A percentile compares a stretch with the other conserved stretches of the same genome.
Evolutionary conservation across 2,888 invertebrate species (phyloP).

Genomic region (Morpho achilles): DNA sequence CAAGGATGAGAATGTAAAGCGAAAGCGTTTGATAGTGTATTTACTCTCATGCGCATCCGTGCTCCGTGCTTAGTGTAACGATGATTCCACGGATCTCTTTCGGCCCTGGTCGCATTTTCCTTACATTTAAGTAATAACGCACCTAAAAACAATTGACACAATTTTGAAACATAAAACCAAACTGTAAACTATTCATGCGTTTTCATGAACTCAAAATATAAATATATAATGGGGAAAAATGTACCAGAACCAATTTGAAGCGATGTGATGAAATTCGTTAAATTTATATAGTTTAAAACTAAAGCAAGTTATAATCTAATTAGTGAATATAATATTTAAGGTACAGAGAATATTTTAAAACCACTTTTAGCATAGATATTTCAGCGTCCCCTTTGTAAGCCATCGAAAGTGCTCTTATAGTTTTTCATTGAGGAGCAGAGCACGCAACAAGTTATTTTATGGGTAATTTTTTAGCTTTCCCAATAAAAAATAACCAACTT

Average conservation of each 20-base stretch:
- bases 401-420: too few relatives aligned
- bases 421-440: too few relatives aligned
- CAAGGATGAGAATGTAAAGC: conserved; percentile 28
- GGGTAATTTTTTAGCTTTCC: too few relatives aligned
- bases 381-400: too few relatives aligned
- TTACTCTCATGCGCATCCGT: conserved; percentile 55
- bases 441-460: too few relatives aligned
- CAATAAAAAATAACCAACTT: too few relatives aligned
- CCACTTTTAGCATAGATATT: too few relatives aligned
- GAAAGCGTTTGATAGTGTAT: conserved; percentile 29
- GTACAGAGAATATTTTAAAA: too few relatives aligned
- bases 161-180: conserved; percentile 41
- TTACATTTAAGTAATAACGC: conserved; percentile 46
- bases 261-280: conserved; percentile 11
- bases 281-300: too few relatives aligned
- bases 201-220: conserved; percentile 33
- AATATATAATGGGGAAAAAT: conserved; percentile 46
- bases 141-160: conserved; percentile 59
- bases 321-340: too few relatives aligned
- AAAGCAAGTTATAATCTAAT: too few relatives aligned
- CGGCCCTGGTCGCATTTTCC: conserved; percentile 76
- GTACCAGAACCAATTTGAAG: conserved; percentile 71
- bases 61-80: conserved; percentile 53
- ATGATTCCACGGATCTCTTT: conserved; percentile 63
- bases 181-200: conserved; percentile 34